phyloP scores from a whole-genome alignment of 1,140 invertebrate species.

The Lutraria rhynchaena region DNA sequence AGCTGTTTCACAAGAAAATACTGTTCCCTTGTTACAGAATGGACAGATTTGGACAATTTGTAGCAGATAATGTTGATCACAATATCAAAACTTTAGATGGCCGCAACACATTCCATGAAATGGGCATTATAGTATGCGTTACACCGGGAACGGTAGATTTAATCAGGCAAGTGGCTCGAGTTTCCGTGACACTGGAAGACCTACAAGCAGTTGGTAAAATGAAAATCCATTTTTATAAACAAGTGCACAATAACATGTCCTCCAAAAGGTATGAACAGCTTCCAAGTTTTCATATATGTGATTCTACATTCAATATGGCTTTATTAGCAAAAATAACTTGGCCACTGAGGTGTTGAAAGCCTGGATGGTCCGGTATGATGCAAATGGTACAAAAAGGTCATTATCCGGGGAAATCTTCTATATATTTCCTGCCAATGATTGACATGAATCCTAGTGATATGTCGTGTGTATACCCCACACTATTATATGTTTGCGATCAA shows the following conservation, averaged over 20 bases:
- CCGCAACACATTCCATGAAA: conserved; percentile 57
- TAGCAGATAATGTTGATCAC: conserved; percentile 64
- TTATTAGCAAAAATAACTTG: background rate
- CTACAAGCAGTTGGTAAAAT: conserved; percentile 34
- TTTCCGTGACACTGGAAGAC: conserved; percentile 49
- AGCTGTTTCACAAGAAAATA: conserved; percentile 17
- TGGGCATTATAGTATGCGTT: conserved; percentile 56
- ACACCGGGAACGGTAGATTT: too few species aligned
- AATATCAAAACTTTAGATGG: conserved; percentile 59
- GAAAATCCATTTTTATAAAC: conserved; percentile 45
- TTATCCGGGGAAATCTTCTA: background rate
- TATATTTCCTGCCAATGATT: conserved; percentile 53
- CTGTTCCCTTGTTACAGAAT: conserved; percentile 6
- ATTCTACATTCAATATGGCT: background rate
- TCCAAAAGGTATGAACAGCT: background rate
- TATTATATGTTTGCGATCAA: background rate
- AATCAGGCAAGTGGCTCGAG: too few species aligned
- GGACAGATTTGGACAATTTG: conserved; percentile 52
- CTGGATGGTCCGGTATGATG: background rate
- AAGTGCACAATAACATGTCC: background rate
- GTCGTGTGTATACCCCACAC: background rate
- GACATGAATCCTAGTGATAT: conserved; percentile 62
- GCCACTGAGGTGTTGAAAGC: background rate
- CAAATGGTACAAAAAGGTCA: background rate
- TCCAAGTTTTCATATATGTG: background rate